phyloP scores from a whole-genome alignment of 2,797 vertebrate genomes.

The Picus viridis region DNA sequence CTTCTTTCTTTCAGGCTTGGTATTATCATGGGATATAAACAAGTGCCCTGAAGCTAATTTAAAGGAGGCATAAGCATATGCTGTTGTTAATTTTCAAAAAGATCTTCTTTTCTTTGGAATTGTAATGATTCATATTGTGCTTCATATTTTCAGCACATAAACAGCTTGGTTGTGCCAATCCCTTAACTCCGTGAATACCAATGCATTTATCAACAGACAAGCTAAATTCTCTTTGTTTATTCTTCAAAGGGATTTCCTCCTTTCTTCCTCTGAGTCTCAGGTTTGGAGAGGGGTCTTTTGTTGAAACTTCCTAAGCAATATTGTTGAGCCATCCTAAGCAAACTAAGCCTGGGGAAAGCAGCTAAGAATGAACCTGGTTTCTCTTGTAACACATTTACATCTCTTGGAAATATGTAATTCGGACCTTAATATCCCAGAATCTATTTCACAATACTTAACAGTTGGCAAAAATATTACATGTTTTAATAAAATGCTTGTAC shows the following conservation, averaged over 20 bases:
- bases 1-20: not conserved
- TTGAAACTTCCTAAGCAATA: not conserved
- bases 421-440: not conserved
- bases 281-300: not conserved
- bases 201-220: not conserved
- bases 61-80: conserved; percentile 32
- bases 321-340: not conserved
- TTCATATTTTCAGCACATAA: conserved; percentile 33
- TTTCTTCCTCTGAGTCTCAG: not conserved
- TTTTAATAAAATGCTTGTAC: not conserved
- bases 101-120: conserved; percentile 22
- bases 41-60: conserved; percentile 44
- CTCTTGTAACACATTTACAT: not conserved
- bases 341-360: not conserved
- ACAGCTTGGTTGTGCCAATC: not conserved
- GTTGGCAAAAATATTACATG: not conserved
- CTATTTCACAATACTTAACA: not conserved
- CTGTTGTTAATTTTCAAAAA: conserved; percentile 36
- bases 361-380: not conserved
- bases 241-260: not conserved
- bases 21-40: conserved; percentile 13
- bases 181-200: not conserved
- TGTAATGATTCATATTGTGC: conserved; percentile 29
- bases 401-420: not conserved
- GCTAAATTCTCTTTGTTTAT: not conserved